Conservation (phyloP, 2,888 invertebrate genomes). For the Carterocephalus palaemon region DNA sequence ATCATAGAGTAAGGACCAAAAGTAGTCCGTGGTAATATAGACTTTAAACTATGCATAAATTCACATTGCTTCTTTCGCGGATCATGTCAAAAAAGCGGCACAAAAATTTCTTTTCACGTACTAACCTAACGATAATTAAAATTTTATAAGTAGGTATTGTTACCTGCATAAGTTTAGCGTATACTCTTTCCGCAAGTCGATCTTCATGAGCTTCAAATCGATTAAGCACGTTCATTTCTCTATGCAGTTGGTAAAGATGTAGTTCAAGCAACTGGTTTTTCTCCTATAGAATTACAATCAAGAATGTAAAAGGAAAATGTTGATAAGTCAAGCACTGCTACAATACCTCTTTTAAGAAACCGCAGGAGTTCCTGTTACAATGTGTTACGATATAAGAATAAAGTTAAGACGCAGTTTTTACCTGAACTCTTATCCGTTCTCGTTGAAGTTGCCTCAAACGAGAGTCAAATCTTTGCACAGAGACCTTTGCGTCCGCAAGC, state of each 20-base stretch:
- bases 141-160: not conserved
- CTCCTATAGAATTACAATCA: conserved; percentile 44
- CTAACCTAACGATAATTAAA: conserved; percentile 2
- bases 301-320: not conserved
- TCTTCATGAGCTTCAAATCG: conserved; percentile 86
- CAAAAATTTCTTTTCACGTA: too few relatives aligned
- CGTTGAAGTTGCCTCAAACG: conserved; percentile 76
- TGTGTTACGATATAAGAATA: conserved; percentile 1
- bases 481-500: conserved; percentile 76
- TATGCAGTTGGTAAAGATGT: conserved; percentile 82
- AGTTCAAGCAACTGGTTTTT: conserved; percentile 78
- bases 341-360: not conserved
- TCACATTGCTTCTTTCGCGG: too few relatives aligned
- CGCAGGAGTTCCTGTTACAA: too few relatives aligned
- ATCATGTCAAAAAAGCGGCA: too few relatives aligned
- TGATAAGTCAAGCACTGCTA: too few relatives aligned
- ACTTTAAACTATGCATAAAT: too few relatives aligned
- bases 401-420: conserved; percentile 2
- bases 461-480: conserved; percentile 83
- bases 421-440: conserved; percentile 79
- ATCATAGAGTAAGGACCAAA: too few relatives aligned
- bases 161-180: conserved; percentile 73
- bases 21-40: too few relatives aligned
- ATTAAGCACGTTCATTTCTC: conserved; percentile 86
- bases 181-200: conserved; percentile 79